Conservation (phyloP, 2,797 vertebrate species). For the Coranthus polyacanthus region DNA sequence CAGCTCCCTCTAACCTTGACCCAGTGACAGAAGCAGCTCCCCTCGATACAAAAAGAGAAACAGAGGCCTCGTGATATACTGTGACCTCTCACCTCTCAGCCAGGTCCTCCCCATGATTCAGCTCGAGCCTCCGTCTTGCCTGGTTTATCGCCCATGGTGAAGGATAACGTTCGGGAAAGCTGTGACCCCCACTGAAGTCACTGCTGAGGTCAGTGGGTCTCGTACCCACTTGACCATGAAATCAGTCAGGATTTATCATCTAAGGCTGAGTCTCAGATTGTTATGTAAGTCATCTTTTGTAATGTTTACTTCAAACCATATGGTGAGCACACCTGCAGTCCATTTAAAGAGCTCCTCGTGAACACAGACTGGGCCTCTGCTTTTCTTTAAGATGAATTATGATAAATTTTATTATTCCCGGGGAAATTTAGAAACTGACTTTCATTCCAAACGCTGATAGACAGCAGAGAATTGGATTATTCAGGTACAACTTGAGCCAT, state of each 20-base stretch:
- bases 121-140: slow-evolving; percentile 28
- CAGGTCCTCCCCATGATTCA: slow-evolving; percentile 52
- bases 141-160: slow-evolving; percentile 46
- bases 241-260: slow-evolving; percentile 51
- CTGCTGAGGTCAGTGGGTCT: slow-evolving; percentile 48
- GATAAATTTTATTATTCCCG: slow-evolving; percentile 18
- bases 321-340: slow-evolving; percentile 40
- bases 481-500: slow-evolving; percentile 31
- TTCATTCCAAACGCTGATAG: not conserved
- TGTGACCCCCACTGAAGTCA: slow-evolving; percentile 19
- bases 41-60: slow-evolving; percentile 39
- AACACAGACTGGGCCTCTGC: slow-evolving; percentile 6
- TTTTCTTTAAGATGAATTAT: slow-evolving; percentile 20
- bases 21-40: slow-evolving; percentile 16
- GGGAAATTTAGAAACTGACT: slow-evolving; percentile 7
- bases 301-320: slow-evolving; percentile 1
- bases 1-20: slow-evolving; percentile 30
- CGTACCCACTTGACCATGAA: slow-evolving; percentile 59
- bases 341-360: not conserved
- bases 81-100: slow-evolving; percentile 58
- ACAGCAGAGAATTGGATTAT: slow-evolving; percentile 23
- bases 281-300: slow-evolving; percentile 26
- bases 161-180: slow-evolving; percentile 49
- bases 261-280: slow-evolving; percentile 1
- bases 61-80: slow-evolving; percentile 54